Evolutionary conservation across 2,797 vertebrate species (phyloP).

Genomic region (Tiaroga cobitis): DNA sequence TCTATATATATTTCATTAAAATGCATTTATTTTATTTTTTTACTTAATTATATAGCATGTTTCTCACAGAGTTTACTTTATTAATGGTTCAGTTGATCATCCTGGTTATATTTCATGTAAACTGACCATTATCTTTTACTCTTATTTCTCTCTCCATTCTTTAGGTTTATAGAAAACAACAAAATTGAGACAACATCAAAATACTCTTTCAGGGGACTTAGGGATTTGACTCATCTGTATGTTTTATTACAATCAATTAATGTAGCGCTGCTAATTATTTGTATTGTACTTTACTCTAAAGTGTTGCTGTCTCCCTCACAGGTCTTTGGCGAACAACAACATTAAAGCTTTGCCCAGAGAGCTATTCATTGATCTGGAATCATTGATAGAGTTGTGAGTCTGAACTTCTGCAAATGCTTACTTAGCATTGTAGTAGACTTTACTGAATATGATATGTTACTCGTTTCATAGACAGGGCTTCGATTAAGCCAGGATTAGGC

Average conservation of each 20-base stretch:
- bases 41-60: neutral
- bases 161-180: slow-evolving; percentile 97
- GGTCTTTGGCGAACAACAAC: slow-evolving; percentile 97
- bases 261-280: slow-evolving; percentile 28
- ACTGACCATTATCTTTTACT: neutral
- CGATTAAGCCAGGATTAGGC: too few species aligned
- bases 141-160: neutral
- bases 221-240: slow-evolving; percentile 97
- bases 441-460: neutral
- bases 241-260: slow-evolving; percentile 66
- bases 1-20: neutral
- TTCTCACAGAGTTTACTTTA: neutral
- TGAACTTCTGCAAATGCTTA: slow-evolving; percentile 32
- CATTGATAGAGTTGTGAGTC: slow-evolving; percentile 96
- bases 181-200: slow-evolving; percentile 92
- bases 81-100: neutral
- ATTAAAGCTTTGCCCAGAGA: slow-evolving; percentile 93
- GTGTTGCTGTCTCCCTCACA: slow-evolving; percentile 64
- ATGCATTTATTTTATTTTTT: neutral
- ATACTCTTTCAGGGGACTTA: slow-evolving; percentile 94
- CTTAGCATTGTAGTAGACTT: slow-evolving; percentile 8
- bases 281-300: neutral
- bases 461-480: too few species aligned
- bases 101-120: neutral
- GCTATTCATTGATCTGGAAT: slow-evolving; percentile 94